These are phyloP conservation scores for Falco punctatus DNA, from an alignment of 2,113 vertebrate genomes.

Conservation along the genomic window DNA sequence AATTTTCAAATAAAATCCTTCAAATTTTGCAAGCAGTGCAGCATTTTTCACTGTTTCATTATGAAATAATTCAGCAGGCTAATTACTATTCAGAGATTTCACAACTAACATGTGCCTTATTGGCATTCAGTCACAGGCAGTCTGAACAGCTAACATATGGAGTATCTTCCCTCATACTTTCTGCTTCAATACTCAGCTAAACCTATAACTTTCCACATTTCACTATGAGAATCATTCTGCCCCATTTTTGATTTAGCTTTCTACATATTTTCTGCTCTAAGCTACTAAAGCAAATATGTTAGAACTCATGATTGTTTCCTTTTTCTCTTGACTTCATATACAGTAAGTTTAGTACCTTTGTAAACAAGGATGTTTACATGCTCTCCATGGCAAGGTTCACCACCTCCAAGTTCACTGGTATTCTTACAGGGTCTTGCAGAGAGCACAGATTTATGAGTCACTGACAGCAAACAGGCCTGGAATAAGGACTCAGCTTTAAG, in stretches of 20 bases:
- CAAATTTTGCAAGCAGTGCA: not conserved
- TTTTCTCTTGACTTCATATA: not conserved
- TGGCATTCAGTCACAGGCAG: not conserved
- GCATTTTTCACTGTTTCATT: not conserved
- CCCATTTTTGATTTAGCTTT: not conserved
- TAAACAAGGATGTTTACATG: not conserved
- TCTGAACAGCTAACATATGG: not conserved
- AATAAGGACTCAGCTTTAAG: not conserved
- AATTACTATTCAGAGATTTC: not conserved
- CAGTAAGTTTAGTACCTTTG: not conserved
- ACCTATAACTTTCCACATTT: not conserved
- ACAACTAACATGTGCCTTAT: not conserved
- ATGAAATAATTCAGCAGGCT: not conserved
- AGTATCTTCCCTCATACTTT: not conserved
- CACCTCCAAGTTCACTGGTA: not conserved
- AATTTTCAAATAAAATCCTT: not conserved
- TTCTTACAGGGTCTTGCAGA: not conserved
- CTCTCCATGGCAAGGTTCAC: not conserved
- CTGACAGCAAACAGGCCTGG: not conserved
- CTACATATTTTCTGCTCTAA: not conserved
- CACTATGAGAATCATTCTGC: not conserved
- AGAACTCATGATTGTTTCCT: not conserved
- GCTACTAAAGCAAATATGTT: not conserved
- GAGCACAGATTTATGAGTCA: too few relatives aligned
- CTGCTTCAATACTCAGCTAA: not conserved